These are phyloP conservation scores for Calephelis perditalis DNA, from an alignment of 2,888 invertebrate species.

Conservation along the genomic window DNA sequence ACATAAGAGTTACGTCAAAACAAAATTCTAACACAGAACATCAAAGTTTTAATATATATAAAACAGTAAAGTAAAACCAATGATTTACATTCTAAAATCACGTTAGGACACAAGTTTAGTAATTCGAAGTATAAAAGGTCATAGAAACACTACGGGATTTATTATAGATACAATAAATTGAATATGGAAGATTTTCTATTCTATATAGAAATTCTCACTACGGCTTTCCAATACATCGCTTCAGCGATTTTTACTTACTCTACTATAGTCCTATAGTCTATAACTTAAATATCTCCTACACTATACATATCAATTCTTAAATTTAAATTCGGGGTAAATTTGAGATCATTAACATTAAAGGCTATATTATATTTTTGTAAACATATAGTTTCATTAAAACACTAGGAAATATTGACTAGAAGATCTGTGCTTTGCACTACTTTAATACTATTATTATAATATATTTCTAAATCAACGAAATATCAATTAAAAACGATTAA, in stretches of 20 bases:
- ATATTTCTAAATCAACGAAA: not conserved
- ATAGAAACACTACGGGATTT: constrained; percentile 67
- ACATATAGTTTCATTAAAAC: not conserved
- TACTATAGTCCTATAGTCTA: constrained; percentile 27
- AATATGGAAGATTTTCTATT: constrained; percentile 7
- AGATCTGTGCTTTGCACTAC: constrained; percentile 34
- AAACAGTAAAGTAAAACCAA: not conserved
- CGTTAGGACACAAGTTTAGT: constrained; percentile 9
- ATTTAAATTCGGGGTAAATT: constrained; percentile 58
- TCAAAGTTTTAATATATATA: not conserved
- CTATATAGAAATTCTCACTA: constrained; percentile 55
- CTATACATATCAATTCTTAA: constrained; percentile 42
- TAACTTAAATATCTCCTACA: constrained; percentile 26
- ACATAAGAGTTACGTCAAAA: not conserved
- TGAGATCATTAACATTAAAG: constrained; percentile 46
- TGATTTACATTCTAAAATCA: not conserved
- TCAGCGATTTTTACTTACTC: constrained; percentile 33
- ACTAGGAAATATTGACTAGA: constrained; percentile 28
- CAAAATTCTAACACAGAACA: not conserved
- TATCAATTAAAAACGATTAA: not conserved
- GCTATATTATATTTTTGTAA: not conserved
- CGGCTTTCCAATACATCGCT: constrained; percentile 58
- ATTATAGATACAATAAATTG: constrained; percentile 54
- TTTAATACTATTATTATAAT: constrained; percentile 18
- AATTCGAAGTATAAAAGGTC: constrained; percentile 65